Evolutionary conservation across 2,797 vertebrate species (phyloP).

Genomic region (Silurus aristotelis): DNA sequence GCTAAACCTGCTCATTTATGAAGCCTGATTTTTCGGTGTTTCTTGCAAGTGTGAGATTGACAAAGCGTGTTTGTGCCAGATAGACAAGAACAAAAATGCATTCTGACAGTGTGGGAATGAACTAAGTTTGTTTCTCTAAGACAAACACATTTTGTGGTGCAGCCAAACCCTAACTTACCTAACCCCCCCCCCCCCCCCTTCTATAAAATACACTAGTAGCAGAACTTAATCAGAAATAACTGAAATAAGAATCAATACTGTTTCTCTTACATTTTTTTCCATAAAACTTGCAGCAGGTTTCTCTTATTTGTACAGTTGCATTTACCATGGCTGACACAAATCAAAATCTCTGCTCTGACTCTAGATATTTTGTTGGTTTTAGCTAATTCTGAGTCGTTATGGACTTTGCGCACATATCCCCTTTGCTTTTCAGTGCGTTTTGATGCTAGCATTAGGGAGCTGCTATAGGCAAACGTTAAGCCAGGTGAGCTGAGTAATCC

Average conservation of each 20-base stretch:
- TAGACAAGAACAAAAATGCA: constrained; percentile 4
- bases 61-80: background rate
- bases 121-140: background rate
- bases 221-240: background rate
- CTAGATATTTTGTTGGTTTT: background rate
- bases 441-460: constrained; percentile 65
- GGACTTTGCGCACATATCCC: constrained; percentile 64
- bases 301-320: background rate
- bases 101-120: constrained; percentile 7
- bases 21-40: background rate
- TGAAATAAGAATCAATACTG: background rate
- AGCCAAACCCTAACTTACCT: background rate
- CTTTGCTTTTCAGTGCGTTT: constrained; percentile 60
- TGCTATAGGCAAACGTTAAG: constrained; percentile 52
- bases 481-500: constrained; percentile 70
- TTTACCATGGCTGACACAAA: constrained; percentile 2
- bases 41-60: background rate
- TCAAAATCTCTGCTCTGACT: constrained; percentile 13
- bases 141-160: background rate
- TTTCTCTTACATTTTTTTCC: background rate
- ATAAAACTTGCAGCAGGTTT: background rate
- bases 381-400: constrained; percentile 54
- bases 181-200: background rate
- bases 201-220: background rate
- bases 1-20: background rate